Evolutionary conservation across 2,113 vertebrate genomes (phyloP), one percentile per base, ranked within the genome.

Genomic region (Podiceps cristatus): DNA sequence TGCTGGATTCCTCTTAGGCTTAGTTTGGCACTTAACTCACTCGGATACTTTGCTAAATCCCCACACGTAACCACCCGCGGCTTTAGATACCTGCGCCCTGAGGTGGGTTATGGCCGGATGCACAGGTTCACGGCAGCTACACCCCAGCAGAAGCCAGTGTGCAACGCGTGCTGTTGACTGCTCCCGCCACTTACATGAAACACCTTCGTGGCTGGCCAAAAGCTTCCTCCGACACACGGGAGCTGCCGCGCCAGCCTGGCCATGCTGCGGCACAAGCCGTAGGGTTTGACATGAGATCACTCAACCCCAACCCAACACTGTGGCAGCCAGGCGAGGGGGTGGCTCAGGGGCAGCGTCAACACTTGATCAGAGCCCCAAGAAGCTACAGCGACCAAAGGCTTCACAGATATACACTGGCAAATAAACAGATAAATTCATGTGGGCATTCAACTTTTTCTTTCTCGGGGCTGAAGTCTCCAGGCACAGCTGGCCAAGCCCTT

Each of bases 1-100:
- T 44, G 13, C 10, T 6, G 16, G 27, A 13, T 7, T 84, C 59
- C 56, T 63, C 53, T 13, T 14, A 22, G 58, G 19, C 18, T 4
- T 6, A n/a, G n/a, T 8, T 55, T 56, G 66, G 63, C 67, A 49
- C 33, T 76, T 20, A 42, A 56, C 23, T 72, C 68, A 8, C 73
- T 40, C 16, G 2, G 29, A n/a, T 29, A 20, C 23, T 66, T 50
- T 12, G 37, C 71, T 60, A 74, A 86, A 84, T 33, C 49, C 13
- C 8, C 56, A 25, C 1, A 0, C 6, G 40, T 22, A 76, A 33
- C 11, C n/a, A 35, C 9, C 5, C 0, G 0, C 2, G 2, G 62
- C 24, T 92, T 90, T 29, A 25, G 28, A 6, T 35, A 49, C 58
- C 35, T 17, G 16, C 60, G 23, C 23, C 19, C 11, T 3, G 0